Base-by-base conservation (phyloP, 2,888 invertebrate species). In the Desoria tigrina region DNA sequence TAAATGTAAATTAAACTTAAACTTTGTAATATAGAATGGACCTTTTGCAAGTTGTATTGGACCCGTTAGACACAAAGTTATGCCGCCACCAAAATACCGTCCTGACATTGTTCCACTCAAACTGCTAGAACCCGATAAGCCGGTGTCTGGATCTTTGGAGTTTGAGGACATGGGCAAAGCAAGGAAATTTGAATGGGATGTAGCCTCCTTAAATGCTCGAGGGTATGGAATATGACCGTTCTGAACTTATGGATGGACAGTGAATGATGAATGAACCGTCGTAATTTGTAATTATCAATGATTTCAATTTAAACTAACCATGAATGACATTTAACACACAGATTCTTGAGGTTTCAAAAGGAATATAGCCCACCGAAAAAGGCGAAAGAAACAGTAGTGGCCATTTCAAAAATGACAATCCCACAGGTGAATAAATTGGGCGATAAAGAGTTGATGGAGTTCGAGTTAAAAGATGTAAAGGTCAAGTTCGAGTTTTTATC, bases 321-420 rank as follows among this genome's bases (percentile, higher is more conserved):
- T n/a, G n/a, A n/a, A n/a, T n/a, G n/a, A n/a, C n/a, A n/a, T n/a
- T n/a, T n/a, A n/a, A n/a, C n/a, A 4, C 21, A n/a, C 78, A 92
- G 92, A 60, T 93, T 92, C 79, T 81, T 92, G 42, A 85, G 93
- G 2, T 84, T 89, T 0, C 84, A 85, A 66, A 89, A 88, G 77
- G 82, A 88, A 2, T 96, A 95, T 80, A 79, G 80, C 0, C 92
- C 95, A 16, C 87, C 89, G 0, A 71, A 78, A 11, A 84, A 92
- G 80, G 86, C 87, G 2, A 81, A 83, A 7, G 81, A 84, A 6
- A 85, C 83, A 65, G 80, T 95, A 11, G 78, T 84, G 3, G 80
- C 81, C 50, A 85, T 93, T 61, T 88, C 88, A 74, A 73, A 78
- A 56, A 78, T 82, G 6, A 78, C 77, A n/a, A 74, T 74, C 70